phyloP scores from a whole-genome alignment of 2,888 invertebrate genomes.

The Rotaria magnacalcarata region DNA sequence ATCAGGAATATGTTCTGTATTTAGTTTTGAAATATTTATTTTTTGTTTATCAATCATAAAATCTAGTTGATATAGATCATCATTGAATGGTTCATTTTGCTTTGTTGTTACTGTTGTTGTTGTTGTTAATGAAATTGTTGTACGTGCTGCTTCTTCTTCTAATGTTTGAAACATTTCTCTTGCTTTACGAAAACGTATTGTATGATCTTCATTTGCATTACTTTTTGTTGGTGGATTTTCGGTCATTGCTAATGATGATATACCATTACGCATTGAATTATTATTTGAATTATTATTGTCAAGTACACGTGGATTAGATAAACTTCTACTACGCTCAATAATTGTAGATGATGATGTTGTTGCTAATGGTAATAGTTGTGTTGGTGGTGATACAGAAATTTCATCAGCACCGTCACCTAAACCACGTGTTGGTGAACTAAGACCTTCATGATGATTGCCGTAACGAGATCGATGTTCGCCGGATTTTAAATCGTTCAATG shows the following conservation, averaged over 20 bases:
- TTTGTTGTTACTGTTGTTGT: neutral
- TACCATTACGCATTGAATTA: neutral
- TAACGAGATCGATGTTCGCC: neutral
- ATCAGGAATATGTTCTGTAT: neutral
- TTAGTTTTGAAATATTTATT: neutral
- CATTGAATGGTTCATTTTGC: neutral
- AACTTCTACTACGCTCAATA: neutral
- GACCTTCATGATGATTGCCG: neutral
- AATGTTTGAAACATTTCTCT: too few species aligned
- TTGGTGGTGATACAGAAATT: neutral
- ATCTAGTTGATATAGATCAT: neutral
- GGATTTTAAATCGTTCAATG: too few species aligned
- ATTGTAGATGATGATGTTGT: constrained; percentile 6
- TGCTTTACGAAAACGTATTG: too few species aligned
- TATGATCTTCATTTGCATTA: too few species aligned
- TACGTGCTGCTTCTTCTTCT: too few species aligned
- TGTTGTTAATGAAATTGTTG: too few species aligned
- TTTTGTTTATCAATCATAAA: neutral
- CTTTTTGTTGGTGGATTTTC: neutral
- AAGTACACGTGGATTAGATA: neutral
- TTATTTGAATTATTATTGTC: neutral
- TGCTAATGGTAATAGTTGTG: neutral
- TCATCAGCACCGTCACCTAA: neutral
- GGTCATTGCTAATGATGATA: neutral
- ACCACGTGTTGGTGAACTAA: neutral